A percentile compares a stretch with the other conserved stretches of the same genome.
Evolutionary conservation across 2,888 invertebrate genomes (phyloP).

Genomic region (Clusia tigrina): DNA sequence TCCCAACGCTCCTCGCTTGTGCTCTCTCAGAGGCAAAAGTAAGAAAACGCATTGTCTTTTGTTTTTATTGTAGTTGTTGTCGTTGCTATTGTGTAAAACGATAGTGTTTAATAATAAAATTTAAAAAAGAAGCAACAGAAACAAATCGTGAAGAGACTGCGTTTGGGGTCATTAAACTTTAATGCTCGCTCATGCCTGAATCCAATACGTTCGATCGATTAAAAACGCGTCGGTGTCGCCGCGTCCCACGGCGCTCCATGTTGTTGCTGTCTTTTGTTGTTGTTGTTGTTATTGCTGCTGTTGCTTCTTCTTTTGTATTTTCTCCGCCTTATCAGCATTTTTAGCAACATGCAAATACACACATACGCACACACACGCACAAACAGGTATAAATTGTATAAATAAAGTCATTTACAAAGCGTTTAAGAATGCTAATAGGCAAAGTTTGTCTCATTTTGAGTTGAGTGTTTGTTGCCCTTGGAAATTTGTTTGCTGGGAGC

Average conservation of each 20-base stretch:
- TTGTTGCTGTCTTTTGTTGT: no score
- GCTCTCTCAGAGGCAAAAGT: no score
- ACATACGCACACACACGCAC: no score
- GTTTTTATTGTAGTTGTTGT: slow-evolving; percentile 1
- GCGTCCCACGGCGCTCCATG: neutral
- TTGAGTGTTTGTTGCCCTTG: neutral
- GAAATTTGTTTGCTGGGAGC: neutral
- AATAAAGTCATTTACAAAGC: neutral
- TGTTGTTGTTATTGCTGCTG: neutral
- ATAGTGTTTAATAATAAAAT: slow-evolving; percentile 16
- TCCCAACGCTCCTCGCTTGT: no score
- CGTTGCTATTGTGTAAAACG: slow-evolving; percentile 9
- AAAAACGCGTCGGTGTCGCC: slow-evolving; percentile 14
- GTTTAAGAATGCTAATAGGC: slow-evolving; percentile 13
- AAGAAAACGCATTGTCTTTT: neutral
- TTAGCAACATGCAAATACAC: slow-evolving; percentile 17
- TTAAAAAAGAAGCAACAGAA: slow-evolving; percentile 8
- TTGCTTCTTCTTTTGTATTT: neutral
- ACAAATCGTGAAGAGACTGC: slow-evolving; percentile 11
- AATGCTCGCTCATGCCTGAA: neutral
- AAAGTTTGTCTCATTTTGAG: slow-evolving; percentile 2
- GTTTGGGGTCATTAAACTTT: neutral
- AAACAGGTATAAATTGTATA: neutral
- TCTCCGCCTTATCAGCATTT: neutral
- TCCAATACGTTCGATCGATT: slow-evolving; percentile 7